phyloP scores from a whole-genome alignment of 2,113 vertebrate species.

The Rhodinocichla rosea region DNA sequence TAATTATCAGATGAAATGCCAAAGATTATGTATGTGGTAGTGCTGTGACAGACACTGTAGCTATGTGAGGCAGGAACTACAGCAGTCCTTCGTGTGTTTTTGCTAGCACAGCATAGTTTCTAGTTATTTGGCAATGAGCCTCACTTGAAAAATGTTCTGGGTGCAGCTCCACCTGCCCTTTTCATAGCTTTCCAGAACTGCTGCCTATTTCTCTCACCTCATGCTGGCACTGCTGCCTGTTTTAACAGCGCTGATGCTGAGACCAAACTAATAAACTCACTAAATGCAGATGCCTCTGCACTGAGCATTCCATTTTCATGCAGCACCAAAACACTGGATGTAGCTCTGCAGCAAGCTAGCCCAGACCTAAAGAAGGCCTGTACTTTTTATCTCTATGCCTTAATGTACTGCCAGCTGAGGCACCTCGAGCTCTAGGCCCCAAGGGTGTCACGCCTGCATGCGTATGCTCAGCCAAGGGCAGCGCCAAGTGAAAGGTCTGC shows the following conservation, averaged over 20 bases:
- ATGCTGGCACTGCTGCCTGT: background rate
- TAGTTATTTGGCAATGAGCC: slow-evolving; percentile 1
- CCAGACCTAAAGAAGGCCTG: background rate
- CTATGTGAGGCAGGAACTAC: background rate
- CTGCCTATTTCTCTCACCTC: background rate
- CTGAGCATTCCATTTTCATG: background rate
- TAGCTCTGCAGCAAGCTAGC: background rate
- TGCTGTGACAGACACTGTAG: slow-evolving; percentile 8
- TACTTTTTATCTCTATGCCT: background rate
- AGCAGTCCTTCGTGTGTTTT: background rate
- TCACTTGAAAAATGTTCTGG: background rate
- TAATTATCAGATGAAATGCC: slow-evolving; percentile 18
- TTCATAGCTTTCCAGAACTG: background rate
- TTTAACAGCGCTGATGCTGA: background rate
- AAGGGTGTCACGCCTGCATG: rapidly evolving
- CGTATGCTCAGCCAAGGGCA: background rate
- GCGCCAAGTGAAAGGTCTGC: background rate
- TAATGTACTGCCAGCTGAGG: background rate
- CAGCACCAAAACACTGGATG: background rate
- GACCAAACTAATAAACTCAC: background rate
- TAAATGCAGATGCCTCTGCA: background rate
- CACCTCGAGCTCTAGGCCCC: background rate
- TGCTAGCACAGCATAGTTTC: background rate
- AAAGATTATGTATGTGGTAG: background rate
- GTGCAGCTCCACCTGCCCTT: slow-evolving; percentile 26